Conservation (phyloP, 1,140 invertebrate genomes). For the Monomorium pharaonis region DNA sequence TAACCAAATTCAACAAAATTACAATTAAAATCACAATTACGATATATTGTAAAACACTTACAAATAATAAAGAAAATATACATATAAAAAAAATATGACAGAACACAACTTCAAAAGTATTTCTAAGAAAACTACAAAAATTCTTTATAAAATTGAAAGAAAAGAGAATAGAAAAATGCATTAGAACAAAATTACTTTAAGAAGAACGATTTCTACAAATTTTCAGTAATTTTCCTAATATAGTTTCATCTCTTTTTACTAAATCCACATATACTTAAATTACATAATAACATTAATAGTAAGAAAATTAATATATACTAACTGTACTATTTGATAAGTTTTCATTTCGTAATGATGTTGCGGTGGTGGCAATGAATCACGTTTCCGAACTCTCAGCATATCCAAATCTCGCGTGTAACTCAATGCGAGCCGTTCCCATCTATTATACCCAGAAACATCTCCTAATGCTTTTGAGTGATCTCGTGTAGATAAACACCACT, state of each 20-base stretch:
- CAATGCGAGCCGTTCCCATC: constrained; percentile 95
- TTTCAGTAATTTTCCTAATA: neutral
- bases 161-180: neutral
- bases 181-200: constrained; percentile 11
- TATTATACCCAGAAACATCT: constrained; percentile 95
- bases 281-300: neutral
- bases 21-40: too few relatives aligned
- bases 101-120: neutral
- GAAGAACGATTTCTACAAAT: neutral
- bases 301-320: constrained; percentile 75
- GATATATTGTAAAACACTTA: neutral
- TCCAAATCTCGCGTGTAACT: constrained; percentile 95
- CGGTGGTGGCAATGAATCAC: constrained; percentile 89
- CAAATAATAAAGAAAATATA: neutral
- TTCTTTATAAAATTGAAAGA: neutral
- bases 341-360: constrained; percentile 97
- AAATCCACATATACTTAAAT: neutral
- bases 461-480: constrained; percentile 97
- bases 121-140: neutral
- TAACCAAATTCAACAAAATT: neutral
- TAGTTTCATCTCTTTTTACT: neutral
- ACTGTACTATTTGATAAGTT: constrained; percentile 96
- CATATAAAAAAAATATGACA: neutral
- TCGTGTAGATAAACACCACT: constrained; percentile 91
- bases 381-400: constrained; percentile 89